These are phyloP conservation scores for Acleris holmiana DNA, from an alignment of 2,888 invertebrate species.

Conservation along the genomic window DNA sequence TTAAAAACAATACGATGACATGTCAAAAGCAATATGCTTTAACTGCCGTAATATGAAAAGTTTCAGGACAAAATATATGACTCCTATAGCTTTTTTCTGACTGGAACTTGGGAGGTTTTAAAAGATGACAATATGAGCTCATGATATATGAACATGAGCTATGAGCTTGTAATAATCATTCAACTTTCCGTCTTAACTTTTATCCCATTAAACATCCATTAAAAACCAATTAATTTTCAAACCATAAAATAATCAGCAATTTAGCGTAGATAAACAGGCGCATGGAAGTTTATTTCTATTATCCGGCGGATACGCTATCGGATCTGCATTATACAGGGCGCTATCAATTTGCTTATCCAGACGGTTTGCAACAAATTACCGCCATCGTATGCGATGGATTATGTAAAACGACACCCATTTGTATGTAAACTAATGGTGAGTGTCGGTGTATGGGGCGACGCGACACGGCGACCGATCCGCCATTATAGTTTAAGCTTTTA, in stretches of 20 bases:
- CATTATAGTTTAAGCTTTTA: constrained; percentile 31
- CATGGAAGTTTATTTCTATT: constrained; percentile 36
- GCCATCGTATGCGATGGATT: constrained; percentile 77
- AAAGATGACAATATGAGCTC: too few species aligned
- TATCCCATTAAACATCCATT: not conserved
- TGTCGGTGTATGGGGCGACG: constrained; percentile 63
- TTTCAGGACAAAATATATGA: too few species aligned
- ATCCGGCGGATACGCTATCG: constrained; percentile 49
- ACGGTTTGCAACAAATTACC: constrained; percentile 81
- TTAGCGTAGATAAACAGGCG: constrained; percentile 22
- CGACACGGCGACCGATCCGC: constrained; percentile 42
- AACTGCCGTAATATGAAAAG: too few species aligned
- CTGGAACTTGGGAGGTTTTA: too few species aligned
- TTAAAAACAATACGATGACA: too few species aligned
- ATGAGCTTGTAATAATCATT: not conserved
- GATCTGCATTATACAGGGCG: constrained; percentile 69
- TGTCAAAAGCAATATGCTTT: too few species aligned
- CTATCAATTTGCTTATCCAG: constrained; percentile 80
- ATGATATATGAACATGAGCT: too few species aligned
- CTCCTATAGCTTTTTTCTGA: too few species aligned
- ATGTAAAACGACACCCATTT: constrained; percentile 83
- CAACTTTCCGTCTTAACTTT: not conserved
- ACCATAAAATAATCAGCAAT: constrained; percentile 18
- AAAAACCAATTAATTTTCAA: constrained; percentile 6
- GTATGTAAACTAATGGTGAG: constrained; percentile 81